A percentile compares a stretch with the other conserved stretches of the same genome.
phyloP scores from a whole-genome alignment of 2,888 invertebrate species.

The Noctua comes region DNA sequence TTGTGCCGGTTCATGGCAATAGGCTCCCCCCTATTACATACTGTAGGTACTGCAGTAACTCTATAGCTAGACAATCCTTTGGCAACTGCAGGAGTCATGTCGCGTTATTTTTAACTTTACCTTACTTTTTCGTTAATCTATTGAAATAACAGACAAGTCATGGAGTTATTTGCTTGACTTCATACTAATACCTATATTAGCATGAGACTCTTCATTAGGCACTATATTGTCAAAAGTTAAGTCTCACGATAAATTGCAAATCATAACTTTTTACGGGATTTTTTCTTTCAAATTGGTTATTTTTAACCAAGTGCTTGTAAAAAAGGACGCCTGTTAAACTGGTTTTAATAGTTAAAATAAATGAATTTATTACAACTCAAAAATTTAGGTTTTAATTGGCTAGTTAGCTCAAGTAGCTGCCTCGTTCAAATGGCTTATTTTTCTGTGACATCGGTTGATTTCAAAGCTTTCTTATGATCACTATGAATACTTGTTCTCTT shows the following conservation, averaged over 20 bases:
- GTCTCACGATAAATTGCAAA: slow-evolving; percentile 32
- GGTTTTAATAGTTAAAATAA: background rate
- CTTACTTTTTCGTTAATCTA: background rate
- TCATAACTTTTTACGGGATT: slow-evolving; percentile 26
- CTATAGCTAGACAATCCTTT: background rate
- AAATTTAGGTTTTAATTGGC: background rate
- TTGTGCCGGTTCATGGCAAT: background rate
- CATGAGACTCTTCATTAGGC: slow-evolving; percentile 4
- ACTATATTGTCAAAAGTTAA: slow-evolving; percentile 35
- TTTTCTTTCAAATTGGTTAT: slow-evolving; percentile 25
- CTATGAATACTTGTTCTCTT: background rate
- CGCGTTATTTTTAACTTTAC: background rate
- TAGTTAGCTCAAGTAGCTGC: background rate
- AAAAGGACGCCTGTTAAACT: background rate
- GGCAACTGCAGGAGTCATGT: background rate
- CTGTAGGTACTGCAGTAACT: background rate
- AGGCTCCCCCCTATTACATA: background rate
- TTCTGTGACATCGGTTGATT: background rate
- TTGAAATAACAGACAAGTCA: background rate
- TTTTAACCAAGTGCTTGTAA: slow-evolving; percentile 17
- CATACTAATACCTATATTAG: too few species aligned
- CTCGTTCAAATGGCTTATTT: background rate
- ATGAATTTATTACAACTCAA: background rate
- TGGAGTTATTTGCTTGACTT: background rate
- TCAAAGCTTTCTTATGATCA: background rate